Evolutionary conservation across 1,140 invertebrate genomes (phyloP).

Genomic region (Berghia stephanieae): DNA sequence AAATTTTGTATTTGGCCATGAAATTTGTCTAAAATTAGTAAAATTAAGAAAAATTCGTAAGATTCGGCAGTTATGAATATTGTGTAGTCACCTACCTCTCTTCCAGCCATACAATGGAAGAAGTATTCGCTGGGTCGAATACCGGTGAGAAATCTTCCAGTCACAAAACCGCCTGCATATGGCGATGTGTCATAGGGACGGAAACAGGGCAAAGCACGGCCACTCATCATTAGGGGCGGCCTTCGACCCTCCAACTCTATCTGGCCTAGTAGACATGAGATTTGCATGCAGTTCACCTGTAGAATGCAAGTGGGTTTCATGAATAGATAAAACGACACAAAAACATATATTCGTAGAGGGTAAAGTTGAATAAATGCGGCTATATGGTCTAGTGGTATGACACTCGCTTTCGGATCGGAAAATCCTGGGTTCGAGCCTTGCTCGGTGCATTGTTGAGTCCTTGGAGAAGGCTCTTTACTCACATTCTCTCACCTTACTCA

Average conservation of each 20-base stretch:
- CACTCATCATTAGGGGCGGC: slow-evolving; percentile 93
- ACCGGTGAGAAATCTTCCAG: slow-evolving; percentile 95
- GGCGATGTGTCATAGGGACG: slow-evolving; percentile 89
- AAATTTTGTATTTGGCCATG: too few species aligned
- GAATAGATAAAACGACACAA: neutral
- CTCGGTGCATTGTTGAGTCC: too few species aligned
- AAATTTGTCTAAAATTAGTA: too few species aligned
- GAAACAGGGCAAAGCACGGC: slow-evolving; percentile 92
- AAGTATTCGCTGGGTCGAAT: slow-evolving; percentile 98
- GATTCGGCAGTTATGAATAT: neutral
- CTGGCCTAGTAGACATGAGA: slow-evolving; percentile 95
- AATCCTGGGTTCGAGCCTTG: too few species aligned
- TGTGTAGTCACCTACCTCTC: slow-evolving; percentile 76
- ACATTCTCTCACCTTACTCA: too few species aligned
- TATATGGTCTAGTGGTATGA: too few species aligned
- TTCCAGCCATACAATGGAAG: slow-evolving; percentile 99
- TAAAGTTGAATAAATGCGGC: too few species aligned
- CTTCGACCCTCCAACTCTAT: slow-evolving; percentile 98
- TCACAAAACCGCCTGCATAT: slow-evolving; percentile 94
- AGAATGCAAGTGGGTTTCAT: slow-evolving; percentile 11
- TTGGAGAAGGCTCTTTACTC: too few species aligned
- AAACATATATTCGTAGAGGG: neutral
- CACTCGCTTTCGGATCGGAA: too few species aligned
- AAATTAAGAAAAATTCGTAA: too few species aligned
- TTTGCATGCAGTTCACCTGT: slow-evolving; percentile 94